Conservation (phyloP, 2,113 vertebrate species). For the Tretioscincus oriximinensis region DNA sequence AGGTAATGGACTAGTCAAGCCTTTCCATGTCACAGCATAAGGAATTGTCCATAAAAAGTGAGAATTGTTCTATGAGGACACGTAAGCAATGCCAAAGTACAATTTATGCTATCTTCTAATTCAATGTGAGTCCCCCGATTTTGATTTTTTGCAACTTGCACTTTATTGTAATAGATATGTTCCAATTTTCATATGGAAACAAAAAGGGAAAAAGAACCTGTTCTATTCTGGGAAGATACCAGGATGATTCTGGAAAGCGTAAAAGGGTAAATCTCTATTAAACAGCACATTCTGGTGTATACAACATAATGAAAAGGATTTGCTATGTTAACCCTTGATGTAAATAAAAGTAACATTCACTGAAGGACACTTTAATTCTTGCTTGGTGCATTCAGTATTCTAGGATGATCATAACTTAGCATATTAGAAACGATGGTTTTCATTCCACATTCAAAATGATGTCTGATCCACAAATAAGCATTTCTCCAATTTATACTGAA, state of each 20-base stretch:
- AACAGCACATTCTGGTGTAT: constrained; percentile 80
- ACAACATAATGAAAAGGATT: constrained; percentile 45
- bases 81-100: no score
- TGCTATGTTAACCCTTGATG: constrained; percentile 20
- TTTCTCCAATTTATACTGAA: background rate
- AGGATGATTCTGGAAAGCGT: constrained; percentile 27
- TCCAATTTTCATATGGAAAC: background rate
- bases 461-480: constrained; percentile 8
- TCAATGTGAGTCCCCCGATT: no score
- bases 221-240: background rate
- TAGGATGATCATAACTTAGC: constrained; percentile 16
- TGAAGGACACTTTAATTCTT: constrained; percentile 17
- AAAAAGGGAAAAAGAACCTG: background rate
- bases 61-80: no score
- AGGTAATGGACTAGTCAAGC: no score
- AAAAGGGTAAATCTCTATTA: constrained; percentile 65
- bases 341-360: constrained; percentile 39
- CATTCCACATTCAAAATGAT: constrained; percentile 42
- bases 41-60: no score
- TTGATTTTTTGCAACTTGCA: background rate
- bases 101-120: no score
- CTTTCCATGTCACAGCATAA: no score
- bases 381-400: background rate
- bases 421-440: constrained; percentile 14
- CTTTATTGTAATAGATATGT: background rate